Evolutionary conservation across 2,113 vertebrate species (phyloP), one percentile per base, ranked within the genome.

Genomic region (Talpa occidentalis): DNA sequence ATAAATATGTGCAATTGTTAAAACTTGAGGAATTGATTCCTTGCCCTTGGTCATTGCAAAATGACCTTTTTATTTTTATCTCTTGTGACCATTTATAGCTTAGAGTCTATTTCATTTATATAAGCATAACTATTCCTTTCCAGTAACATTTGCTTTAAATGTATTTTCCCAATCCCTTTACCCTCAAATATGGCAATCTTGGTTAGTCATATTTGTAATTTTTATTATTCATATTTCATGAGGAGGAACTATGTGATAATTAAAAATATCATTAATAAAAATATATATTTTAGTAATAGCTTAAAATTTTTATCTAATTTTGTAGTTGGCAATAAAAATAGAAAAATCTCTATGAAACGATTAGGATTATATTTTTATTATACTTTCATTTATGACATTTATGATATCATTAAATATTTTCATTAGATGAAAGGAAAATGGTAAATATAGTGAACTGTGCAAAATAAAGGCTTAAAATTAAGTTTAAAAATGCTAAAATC

Each of bases 361-460:
- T 37, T 15, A 83, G 60, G 22, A 90, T 93, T 95, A 60, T 82
- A 12, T 70, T 94, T 94, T 82, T 85, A 35, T 84, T 78, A 88
- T 95, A 70, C 21, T 80, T 92, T 85, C 30, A 52, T 54, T 64
- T 69, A 52, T 72, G 80, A 84, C 56, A 59, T 95, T 95, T 95
- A 94, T 78, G 37, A 74, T 95, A 47, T 54, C 56, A 79, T 78
- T 96, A 95, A 95, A 56, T 56, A 85, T 8, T 90, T 90, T 21
- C 52, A 42, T 40, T 96, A 91, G 93, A 74, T 62, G 42, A 90
- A 97, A 93, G 47, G 28, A 94, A 87, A 85, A 77, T 85, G 42
- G 30, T 91, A 92, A 94, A 79, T 88, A 85, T 59, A 94, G 87
- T 84, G 49, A 84, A 28, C 60, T 77, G 0, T 89, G 35, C 74